Base-by-base conservation (phyloP, 2,113 vertebrate genomes). In the Sorex araneus region DNA sequence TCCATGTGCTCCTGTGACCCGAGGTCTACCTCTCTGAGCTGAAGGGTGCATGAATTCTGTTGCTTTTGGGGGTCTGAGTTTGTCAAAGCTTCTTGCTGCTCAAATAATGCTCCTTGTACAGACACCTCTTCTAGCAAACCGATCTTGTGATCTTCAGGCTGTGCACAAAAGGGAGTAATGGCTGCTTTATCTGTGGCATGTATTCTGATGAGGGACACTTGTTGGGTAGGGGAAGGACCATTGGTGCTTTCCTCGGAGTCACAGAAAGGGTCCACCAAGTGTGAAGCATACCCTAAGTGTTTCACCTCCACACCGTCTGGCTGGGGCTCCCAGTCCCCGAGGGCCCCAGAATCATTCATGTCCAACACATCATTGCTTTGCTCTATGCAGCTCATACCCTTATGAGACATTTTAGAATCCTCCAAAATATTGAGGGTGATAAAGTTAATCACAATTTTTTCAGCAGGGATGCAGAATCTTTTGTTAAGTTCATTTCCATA, bases 401-500 rank as follows among this genome's bases (percentile, higher is more conserved):
- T 95, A 9, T 73, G 92, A 93, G 94, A 67, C 43, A 64, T 30
- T 73, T 94, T 97, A 50, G 75, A 54, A 47, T 97, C 97, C 70
- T 98, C 97, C 85, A 89, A 0, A 74, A 95, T 67, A 11, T 40
- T 96, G 87, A 98, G 0, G n/a, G 94, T 90, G 85, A 98, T 97
- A 23, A 97, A 91, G 79, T 97, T 98, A 87, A 98, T 40, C 34
- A 95, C 70, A 69, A 96, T 79, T 95, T 97, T 97, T 95, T 98
- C 98, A 92, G 95, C 75, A 43, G 97, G 97, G 32, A 96, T 89
- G 78, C 98, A 98, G 96, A 97, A 93, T 4, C 40, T 92, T 95
- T 95, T 97, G 36, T 96, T 96, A 94, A 85, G 94, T 92, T 96
- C 96, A 90, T 97, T 96, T 96, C 95, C 96, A 90, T 97, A 97